Evolutionary conservation across 2,888 invertebrate genomes (phyloP).

Genomic region (Cantharis nigra): DNA sequence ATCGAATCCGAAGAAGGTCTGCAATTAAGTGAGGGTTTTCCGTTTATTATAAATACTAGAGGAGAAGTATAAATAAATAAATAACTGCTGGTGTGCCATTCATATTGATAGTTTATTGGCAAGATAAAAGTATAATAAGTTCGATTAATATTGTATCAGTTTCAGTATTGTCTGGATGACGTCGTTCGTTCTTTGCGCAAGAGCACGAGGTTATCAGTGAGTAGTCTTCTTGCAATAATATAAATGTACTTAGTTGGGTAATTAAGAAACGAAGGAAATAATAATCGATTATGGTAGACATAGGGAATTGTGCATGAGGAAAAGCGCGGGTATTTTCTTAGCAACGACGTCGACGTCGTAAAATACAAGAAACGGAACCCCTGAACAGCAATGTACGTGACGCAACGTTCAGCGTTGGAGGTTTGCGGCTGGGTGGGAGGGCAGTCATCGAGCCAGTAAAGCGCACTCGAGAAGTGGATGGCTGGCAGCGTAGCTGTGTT

Average conservation of each 20-base stretch:
- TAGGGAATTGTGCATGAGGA: background rate
- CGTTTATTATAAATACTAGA: conserved; percentile 1
- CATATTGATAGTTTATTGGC: conserved; percentile 12
- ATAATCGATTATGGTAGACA: background rate
- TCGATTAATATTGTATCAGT: conserved; percentile 5
- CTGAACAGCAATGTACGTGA: conserved; percentile 25
- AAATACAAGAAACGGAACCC: conserved; percentile 19
- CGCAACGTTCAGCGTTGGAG: conserved; percentile 33
- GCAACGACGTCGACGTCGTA: conserved; percentile 9
- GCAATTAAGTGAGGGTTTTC: background rate
- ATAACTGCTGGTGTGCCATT: conserved; percentile 3
- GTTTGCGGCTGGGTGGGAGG: conserved; percentile 34
- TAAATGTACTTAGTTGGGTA: background rate
- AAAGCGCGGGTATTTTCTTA: background rate
- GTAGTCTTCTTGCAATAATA: background rate
- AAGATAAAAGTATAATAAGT: conserved; percentile 16
- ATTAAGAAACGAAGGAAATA: background rate
- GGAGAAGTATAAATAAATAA: conserved; percentile 18
- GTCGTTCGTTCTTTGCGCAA: conserved; percentile 19
- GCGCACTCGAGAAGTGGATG: conserved; percentile 43
- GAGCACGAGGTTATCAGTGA: conserved; percentile 6
- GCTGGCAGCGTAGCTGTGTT: conserved; percentile 36
- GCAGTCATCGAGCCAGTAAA: conserved; percentile 29
- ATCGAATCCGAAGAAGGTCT: background rate
- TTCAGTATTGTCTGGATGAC: conserved; percentile 21